These are phyloP conservation scores for Drosophila serrata DNA, from an alignment of 1,140 invertebrate genomes.

Conservation along the genomic window DNA sequence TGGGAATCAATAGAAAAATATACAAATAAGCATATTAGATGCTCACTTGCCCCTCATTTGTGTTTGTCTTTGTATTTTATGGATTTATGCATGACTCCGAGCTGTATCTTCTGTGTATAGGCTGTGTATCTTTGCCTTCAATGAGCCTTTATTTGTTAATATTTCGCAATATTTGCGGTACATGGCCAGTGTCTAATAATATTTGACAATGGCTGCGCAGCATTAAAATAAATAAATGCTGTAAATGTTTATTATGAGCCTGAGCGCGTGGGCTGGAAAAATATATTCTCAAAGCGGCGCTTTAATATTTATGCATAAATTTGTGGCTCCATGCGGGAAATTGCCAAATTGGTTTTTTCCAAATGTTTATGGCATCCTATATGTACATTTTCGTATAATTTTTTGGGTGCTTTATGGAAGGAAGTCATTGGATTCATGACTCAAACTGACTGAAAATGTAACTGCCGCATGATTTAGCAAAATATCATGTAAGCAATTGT, in stretches of 20 bases:
- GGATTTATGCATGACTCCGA: slow-evolving; percentile 66
- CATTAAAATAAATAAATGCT: slow-evolving; percentile 82
- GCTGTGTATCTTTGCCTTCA: slow-evolving; percentile 47
- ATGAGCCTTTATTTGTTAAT: slow-evolving; percentile 81
- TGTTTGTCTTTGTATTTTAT: slow-evolving; percentile 79
- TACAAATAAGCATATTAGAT: slow-evolving; percentile 44
- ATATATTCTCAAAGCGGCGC: slow-evolving; percentile 50
- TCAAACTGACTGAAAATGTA: slow-evolving; percentile 38
- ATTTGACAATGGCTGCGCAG: slow-evolving; percentile 65
- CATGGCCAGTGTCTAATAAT: slow-evolving; percentile 77
- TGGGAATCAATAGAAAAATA: slow-evolving; percentile 74
- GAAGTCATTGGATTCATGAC: slow-evolving; percentile 38
- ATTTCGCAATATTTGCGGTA: slow-evolving; percentile 81
- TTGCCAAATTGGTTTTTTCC: slow-evolving; percentile 73
- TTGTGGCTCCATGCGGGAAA: slow-evolving; percentile 63
- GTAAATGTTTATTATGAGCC: slow-evolving; percentile 74
- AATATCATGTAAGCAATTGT: slow-evolving; percentile 32
- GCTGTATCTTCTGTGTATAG: slow-evolving; percentile 32
- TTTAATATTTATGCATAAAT: slow-evolving; percentile 71
- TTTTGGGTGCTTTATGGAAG: slow-evolving; percentile 26
- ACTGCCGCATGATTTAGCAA: slow-evolving; percentile 34
- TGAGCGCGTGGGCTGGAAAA: slow-evolving; percentile 27
- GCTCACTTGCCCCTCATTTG: slow-evolving; percentile 35
- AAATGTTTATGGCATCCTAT: slow-evolving; percentile 71
- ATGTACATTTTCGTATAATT: slow-evolving; percentile 32